Evolutionary conservation across 2,113 vertebrate genomes (phyloP).

Genomic region (Petrocephalus microphthalmus): DNA sequence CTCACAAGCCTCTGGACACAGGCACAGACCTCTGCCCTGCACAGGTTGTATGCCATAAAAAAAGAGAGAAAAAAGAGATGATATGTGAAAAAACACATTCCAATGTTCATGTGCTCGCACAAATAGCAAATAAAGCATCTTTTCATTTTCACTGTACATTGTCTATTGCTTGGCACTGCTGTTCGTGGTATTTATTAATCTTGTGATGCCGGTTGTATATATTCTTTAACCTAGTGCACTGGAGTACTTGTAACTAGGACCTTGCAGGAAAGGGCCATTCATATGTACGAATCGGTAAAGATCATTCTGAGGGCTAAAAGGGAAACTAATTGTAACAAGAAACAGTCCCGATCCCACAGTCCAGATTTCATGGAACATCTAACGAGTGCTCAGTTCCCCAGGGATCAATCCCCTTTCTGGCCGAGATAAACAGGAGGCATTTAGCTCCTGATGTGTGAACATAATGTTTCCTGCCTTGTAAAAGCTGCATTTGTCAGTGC

Average conservation of each 20-base stretch:
- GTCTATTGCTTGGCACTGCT: background rate
- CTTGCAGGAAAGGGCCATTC: background rate
- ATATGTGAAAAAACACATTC: background rate
- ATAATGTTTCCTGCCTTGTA: constrained; percentile 52
- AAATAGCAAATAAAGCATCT: background rate
- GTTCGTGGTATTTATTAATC: background rate
- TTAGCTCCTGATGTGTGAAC: constrained; percentile 55
- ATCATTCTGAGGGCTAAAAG: constrained; percentile 1
- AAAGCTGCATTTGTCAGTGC: constrained; percentile 65
- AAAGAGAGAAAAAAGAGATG: background rate
- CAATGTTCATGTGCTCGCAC: background rate
- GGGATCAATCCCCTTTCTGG: constrained; percentile 30
- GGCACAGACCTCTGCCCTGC: background rate
- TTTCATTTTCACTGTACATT: background rate
- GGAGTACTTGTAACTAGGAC: background rate
- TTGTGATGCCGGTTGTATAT: background rate
- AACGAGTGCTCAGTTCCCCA: constrained; percentile 40
- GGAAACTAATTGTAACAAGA: constrained; percentile 33
- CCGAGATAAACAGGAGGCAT: constrained; percentile 58
- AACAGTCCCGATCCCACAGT: constrained; percentile 41
- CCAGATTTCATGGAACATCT: constrained; percentile 53
- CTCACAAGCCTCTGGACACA: background rate
- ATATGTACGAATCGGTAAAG: background rate
- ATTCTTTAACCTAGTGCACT: background rate
- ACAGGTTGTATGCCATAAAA: background rate